Percentiles rank a stretch among this genome's conserved stretches.
Conservation (phyloP, 2,113 vertebrate genomes). For the Limnothrissa miodon region DNA sequence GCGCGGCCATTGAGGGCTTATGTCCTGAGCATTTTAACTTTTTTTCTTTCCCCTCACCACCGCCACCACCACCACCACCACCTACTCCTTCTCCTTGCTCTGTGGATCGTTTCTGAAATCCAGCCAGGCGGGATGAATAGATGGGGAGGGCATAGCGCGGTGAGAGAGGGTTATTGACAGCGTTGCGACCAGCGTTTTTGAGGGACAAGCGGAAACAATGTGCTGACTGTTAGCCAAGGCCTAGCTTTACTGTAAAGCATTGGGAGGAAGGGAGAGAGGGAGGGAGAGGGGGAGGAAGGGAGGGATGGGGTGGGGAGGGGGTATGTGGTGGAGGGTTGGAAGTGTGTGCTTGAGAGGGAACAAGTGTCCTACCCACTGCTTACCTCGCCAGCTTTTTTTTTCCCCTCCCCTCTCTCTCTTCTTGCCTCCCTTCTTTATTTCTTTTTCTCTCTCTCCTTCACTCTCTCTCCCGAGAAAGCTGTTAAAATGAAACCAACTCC, state of each 20-base stretch:
- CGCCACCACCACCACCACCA: not conserved
- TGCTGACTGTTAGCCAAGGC: slow-evolving; percentile 75
- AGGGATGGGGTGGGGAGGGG: not conserved
- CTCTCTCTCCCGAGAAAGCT: slow-evolving; percentile 53
- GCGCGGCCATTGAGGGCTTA: slow-evolving; percentile 66
- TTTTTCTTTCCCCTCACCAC: slow-evolving; percentile 33
- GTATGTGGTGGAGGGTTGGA: not conserved
- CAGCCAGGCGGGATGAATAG: slow-evolving; percentile 67
- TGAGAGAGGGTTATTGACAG: slow-evolving; percentile 71
- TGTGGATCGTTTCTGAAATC: slow-evolving; percentile 62
- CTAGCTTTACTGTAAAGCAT: slow-evolving; percentile 69
- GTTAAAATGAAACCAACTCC: slow-evolving; percentile 66
- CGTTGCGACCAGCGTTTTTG: slow-evolving; percentile 66
- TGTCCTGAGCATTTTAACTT: slow-evolving; percentile 64
- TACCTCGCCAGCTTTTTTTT: slow-evolving; percentile 53
- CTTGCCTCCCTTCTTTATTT: slow-evolving; percentile 3
- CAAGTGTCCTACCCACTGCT: slow-evolving; percentile 67
- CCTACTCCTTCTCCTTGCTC: not conserved
- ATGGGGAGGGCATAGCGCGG: slow-evolving; percentile 55
- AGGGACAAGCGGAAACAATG: slow-evolving; percentile 80
- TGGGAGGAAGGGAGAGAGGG: not conserved
- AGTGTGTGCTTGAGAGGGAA: not conserved
- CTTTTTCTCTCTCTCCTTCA: not conserved
- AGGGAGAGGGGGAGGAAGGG: not conserved
- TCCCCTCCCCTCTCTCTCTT: not conserved